Evolutionary conservation across 2,113 vertebrate genomes (phyloP), one percentile per base, ranked within the genome.

Genomic region (Notarius lentiginosus): DNA sequence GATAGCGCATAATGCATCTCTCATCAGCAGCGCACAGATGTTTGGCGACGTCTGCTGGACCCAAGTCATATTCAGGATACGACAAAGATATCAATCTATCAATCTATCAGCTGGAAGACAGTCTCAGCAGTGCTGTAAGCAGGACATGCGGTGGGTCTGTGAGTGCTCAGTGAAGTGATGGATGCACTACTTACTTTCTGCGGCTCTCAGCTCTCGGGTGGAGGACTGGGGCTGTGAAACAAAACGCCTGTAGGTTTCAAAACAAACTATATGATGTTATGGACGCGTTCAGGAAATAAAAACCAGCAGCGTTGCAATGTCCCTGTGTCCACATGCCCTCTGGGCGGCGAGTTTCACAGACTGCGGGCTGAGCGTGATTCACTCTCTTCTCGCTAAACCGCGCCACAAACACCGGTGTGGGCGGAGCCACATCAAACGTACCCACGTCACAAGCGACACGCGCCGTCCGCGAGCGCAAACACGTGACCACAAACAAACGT

Each of bases 371-470:
- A 60, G 73, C 34, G 83, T 82, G 87, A 86, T 85, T 91, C 87
- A 70, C 75, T 12, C 41, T 41, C 41, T 41, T 4, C 77, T 84
- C 56, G 47, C 73, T 51, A 83, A 72, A 73, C 86, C 88, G 87
- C 87, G 61, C 88, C 14, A 75, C 61, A 81, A 79, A 61, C 27
- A 53, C 75, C 20, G 11, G 70, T 47, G 81, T 87, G 77, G 87
- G 87, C 56, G 83, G 89, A 17, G 82, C 30, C 84, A 58, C 58
- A 17, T 51, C 58, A 61, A 77, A 85, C 84, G 86, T 75, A 51
- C 65, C 47, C 30, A 82, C 61, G 75, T 58, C 82, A 83, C 80
- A 55, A 76, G 17, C 87, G 90, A 89, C 87, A 89, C 86, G 49
- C 75, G 77, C 24, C 27, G 7, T 41, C 56, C 22, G 72, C 83